Conservation (phyloP, 1,140 invertebrate genomes). For the Drosophila yakuba region DNA sequence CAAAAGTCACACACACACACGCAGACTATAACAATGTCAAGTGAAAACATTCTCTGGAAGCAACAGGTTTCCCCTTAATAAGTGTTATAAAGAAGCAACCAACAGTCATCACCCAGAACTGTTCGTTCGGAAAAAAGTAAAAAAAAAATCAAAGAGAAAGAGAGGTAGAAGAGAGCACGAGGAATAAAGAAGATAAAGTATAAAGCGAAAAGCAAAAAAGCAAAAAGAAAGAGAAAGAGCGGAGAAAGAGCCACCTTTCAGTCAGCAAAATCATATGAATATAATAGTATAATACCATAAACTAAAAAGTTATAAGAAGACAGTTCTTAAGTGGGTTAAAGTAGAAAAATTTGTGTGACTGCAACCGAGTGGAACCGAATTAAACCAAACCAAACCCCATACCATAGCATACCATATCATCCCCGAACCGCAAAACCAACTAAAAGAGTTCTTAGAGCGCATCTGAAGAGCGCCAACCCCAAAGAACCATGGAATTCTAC, state of each 20-base stretch:
- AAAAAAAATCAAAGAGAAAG: conserved; percentile 13
- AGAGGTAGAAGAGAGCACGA: conserved; percentile 38
- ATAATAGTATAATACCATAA: conserved; percentile 34
- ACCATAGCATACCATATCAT: conserved; percentile 16
- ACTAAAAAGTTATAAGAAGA: conserved; percentile 32
- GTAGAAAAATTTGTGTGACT: conserved; percentile 66
- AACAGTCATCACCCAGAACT: conserved; percentile 67
- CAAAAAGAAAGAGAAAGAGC: conserved; percentile 8
- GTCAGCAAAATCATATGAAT: conserved; percentile 33
- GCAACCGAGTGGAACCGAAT: conserved; percentile 72
- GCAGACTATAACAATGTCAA: conserved; percentile 75
- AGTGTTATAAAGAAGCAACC: conserved; percentile 65
- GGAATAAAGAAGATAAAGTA: conserved; percentile 31
- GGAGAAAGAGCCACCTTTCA: conserved; percentile 8
- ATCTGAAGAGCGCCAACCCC: conserved; percentile 39
- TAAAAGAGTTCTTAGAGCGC: conserved; percentile 65
- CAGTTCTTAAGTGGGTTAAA: conserved; percentile 53
- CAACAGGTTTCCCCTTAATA: conserved; percentile 81
- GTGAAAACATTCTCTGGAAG: conserved; percentile 83
- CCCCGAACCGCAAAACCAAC: conserved; percentile 27
- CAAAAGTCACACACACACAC: conserved; percentile 24
- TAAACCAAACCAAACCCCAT: conserved; percentile 17
- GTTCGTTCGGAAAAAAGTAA: conserved; percentile 38
- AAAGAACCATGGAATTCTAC: conserved; percentile 87
- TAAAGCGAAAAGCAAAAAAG: background rate